These are phyloP conservation scores for Labroides dimidiatus DNA, from an alignment of 2,797 vertebrate species.

Conservation along the genomic window DNA sequence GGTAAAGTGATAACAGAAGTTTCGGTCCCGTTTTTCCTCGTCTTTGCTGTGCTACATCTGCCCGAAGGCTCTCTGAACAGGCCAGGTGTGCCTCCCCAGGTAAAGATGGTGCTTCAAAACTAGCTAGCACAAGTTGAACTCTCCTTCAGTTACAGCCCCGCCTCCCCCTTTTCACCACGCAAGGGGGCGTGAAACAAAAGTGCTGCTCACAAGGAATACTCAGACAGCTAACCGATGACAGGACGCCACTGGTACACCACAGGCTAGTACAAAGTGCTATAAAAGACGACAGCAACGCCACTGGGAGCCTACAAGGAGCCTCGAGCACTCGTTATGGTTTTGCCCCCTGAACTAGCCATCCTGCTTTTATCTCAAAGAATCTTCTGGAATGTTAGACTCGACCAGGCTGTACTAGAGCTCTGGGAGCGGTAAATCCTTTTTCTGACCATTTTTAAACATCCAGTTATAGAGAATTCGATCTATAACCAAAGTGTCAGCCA, in stretches of 20 bases:
- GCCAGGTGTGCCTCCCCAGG: constrained; percentile 23
- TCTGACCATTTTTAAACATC: constrained; percentile 21
- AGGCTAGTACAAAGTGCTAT: constrained; percentile 75
- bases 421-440: constrained; percentile 1
- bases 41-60: constrained; percentile 57
- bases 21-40: background rate
- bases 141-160: constrained; percentile 18
- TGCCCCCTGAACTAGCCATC: background rate
- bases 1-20: background rate
- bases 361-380: constrained; percentile 8
- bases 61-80: constrained; percentile 31
- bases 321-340: constrained; percentile 37
- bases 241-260: constrained; percentile 62
- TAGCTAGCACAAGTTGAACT: constrained; percentile 26
- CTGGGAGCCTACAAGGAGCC: constrained; percentile 57
- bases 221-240: constrained; percentile 47
- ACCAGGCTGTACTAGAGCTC: constrained; percentile 28
- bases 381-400: constrained; percentile 69
- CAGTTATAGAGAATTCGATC: constrained; percentile 20
- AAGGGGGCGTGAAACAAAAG: constrained; percentile 34
- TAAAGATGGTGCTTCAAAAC: constrained; percentile 13
- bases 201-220: constrained; percentile 58
- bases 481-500: constrained; percentile 28
- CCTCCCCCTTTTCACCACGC: background rate
- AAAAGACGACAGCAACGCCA: constrained; percentile 62